Base-by-base conservation (phyloP, 2,113 vertebrate genomes). In the Psophia crepitans region DNA sequence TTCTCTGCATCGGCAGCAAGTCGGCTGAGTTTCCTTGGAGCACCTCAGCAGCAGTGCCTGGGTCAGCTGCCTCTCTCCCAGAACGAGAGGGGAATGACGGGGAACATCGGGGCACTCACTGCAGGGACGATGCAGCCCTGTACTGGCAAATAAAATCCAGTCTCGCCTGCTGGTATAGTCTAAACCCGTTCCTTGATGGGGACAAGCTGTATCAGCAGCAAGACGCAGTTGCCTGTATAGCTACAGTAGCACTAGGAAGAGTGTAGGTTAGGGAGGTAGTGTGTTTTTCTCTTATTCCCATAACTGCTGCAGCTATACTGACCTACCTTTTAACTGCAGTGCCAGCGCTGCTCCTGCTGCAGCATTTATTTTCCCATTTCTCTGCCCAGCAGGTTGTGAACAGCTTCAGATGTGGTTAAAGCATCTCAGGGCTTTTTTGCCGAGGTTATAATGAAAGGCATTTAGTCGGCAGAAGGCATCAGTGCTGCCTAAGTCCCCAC, bases 381-480 rank as follows among this genome's bases (percentile, higher is more conserved):
- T 93, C n/a, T 94, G n/a, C 60, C 64, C 57, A 68, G 64, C 46
- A 87, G 60, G 33, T 33, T 96, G 46, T 66, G 79, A 96, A 44
- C 11, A n/a, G 37, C 75, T 93, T 90, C 46, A 63, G 41, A 41
- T 46, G 41, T 30, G 37, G 24, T 63, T 88, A 84, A 84, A 82
- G 20, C 71, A 70, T 43, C 63, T 83, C 75, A 56, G 53, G 12
- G 12, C 9, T 49, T 77, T 96, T 92, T 86, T 69, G 35, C 22
- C 5, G 5, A 77, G 60, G 11, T 51, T 81, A 4, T 58, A 46
- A 81, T 35, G 56, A 63, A 81, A 81, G 28, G 23, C 32, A 37
- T 66, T 46, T 81, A 54, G 41, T 44, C 0, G 0, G 33, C 58
- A 89, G 91, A 84, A 95, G 28, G 46, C 37, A 49, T 81, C 4